Evolutionary conservation across 2,797 vertebrate genomes (phyloP), one percentile per base, ranked within the genome.

Genomic region (Rhinophrynus dorsalis): DNA sequence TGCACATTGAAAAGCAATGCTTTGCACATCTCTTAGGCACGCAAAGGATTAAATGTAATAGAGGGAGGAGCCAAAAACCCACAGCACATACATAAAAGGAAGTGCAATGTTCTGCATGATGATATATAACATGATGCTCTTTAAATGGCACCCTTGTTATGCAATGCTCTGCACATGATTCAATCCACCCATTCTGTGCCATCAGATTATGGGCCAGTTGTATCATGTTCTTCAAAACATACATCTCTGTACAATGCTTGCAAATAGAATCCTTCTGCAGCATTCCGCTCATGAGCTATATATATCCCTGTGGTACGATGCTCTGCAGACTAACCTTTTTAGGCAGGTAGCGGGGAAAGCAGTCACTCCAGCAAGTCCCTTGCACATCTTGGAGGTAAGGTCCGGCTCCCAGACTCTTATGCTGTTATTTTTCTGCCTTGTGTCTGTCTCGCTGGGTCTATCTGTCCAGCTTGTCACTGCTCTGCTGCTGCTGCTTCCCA

Each of bases 321-420:
- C 52, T 40, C 30, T 44, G 59, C 55, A 64, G 61, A 60, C 83
- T 80, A 91, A 94, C 96, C 96, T 95, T 91, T 92, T 94, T 76
- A 96, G 80, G 87, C 95, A 98, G 72, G 96, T 95, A 33, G 94
- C 93, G 24, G 95, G 95, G 45, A 96, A 91, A 0, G 92, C 92
- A 20, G 93, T 91, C 0, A 96, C 92, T 81, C 96, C 96, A 81
- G 93, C 91, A 0, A 96, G 92, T 83, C 96, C 96, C 82, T 94
- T 96, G 81, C 95, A 98, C 96, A 98, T 98, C 80, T 79, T 89
- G 80, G 32, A 20, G 21, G 68, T 32, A 15, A 57, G 50, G 20
- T 35, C 54, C 0, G 61, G 54, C 5, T 79, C 59, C 21, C 64
- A 80, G 50, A 37, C 40, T 27, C 17, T 54, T 24, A 18, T 29